Evolutionary conservation across 2,888 invertebrate genomes (phyloP).

Genomic region (Amiota communis): DNA sequence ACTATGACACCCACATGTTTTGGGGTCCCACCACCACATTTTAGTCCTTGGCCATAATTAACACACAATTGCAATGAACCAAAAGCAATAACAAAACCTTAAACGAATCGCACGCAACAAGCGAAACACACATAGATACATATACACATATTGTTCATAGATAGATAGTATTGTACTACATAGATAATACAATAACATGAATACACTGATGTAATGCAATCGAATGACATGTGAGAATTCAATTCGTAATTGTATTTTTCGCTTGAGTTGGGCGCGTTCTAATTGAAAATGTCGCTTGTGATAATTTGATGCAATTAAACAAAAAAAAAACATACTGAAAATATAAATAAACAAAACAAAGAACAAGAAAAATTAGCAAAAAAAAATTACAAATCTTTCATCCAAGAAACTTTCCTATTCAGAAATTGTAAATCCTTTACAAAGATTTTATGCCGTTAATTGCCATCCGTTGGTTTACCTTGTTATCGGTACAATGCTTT

Average conservation of each 20-base stretch:
- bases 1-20: slow-evolving; percentile 51
- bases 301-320: too few relatives aligned
- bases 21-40: slow-evolving; percentile 34
- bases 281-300: too few relatives aligned
- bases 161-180: too few relatives aligned
- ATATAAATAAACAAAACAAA: not conserved
- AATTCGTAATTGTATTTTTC: too few relatives aligned
- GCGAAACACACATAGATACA: slow-evolving; percentile 31
- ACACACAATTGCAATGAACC: slow-evolving; percentile 57
- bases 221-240: too few relatives aligned
- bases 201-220: not conserved
- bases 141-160: not conserved
- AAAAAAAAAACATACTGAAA: not conserved
- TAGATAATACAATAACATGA: too few relatives aligned
- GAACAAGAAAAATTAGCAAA: slow-evolving; percentile 15
- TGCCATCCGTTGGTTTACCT: too few relatives aligned
- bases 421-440: too few relatives aligned
- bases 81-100: not conserved
- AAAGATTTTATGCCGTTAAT: too few relatives aligned
- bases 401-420: too few relatives aligned
- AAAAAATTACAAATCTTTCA: not conserved
- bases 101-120: slow-evolving; percentile 37
- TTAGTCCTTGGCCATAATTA: slow-evolving; percentile 65
- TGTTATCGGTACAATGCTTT: too few relatives aligned
- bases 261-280: too few relatives aligned